Conservation (phyloP, 2,797 vertebrate genomes). For the Amphiprion clarkii region DNA sequence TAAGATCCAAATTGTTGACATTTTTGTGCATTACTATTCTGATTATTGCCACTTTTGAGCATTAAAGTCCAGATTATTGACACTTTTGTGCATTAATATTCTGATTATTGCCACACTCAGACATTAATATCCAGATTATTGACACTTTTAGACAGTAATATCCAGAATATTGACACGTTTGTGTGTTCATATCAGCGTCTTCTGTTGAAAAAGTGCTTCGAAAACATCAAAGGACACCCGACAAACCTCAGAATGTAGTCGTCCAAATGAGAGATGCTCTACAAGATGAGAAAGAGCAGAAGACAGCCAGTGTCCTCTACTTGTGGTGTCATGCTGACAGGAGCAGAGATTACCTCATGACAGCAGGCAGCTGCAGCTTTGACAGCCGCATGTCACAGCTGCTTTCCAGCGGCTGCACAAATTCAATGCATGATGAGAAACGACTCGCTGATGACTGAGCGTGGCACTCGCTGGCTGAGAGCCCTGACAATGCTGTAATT, state of each 20-base stretch:
- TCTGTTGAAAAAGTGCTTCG: no score
- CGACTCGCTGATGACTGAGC: conserved; percentile 17
- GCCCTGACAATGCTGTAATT: background rate
- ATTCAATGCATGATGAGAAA: conserved; percentile 23
- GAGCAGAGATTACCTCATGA: conserved; percentile 5
- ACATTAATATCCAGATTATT: no score
- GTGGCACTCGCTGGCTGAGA: background rate
- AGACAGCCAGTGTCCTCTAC: conserved; percentile 9
- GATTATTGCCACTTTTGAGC: no score
- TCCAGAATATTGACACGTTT: no score
- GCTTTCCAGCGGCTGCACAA: conserved; percentile 26
- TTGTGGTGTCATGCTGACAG: background rate
- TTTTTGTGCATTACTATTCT: no score
- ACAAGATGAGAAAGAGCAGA: conserved; percentile 22
- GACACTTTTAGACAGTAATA: no score
- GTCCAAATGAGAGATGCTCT: conserved; percentile 21
- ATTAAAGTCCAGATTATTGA: no score
- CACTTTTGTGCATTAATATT: no score
- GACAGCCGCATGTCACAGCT: conserved; percentile 3
- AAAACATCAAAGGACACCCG: no score
- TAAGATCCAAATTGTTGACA: no score
- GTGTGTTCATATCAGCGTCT: no score
- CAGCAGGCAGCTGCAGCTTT: conserved; percentile 31
- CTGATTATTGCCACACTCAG: no score
- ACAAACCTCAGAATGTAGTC: background rate